Base-by-base conservation (phyloP, 2,113 vertebrate genomes). In the Nothoprocta pentlandii region DNA sequence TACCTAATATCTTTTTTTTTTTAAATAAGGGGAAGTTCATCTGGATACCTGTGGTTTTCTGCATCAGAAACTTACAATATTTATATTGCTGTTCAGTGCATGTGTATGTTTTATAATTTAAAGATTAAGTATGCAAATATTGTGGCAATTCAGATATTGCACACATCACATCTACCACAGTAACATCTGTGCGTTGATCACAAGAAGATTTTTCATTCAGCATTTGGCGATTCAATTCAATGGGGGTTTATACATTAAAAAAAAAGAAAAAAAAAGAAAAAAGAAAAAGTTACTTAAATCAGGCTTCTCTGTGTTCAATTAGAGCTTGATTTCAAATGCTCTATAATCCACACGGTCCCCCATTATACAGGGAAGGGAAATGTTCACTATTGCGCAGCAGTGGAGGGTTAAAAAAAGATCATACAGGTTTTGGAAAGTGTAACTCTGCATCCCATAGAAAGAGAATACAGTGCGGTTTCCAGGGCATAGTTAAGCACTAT, bases 71-170 rank as follows among this genome's bases (percentile, higher is more conserved):
- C 92, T 93, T 95, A 89, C 16, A 77, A 46, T 69, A 96, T 76
- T 95, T 80, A 90, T 93, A 66, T 62, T 84, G 89, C 94, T 94
- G 74, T 71, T 95, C 92, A 94, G 92, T 87, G 83, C 89, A 85
- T 85, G 26, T 85, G 68, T 94, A 89, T 76, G 84, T 87, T 98
- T 96, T 96, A 69, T 76, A 93, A 96, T 95, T 88, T 90, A 82
- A 93, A 96, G 93, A 92, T 93, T 96, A 97, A 97, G 84, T 58
- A 88, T 85, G 90, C n/a, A 61, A 94, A 93, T 96, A 95, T 87
- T 76, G 88, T 14, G 90, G 95, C 89, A 81, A 89, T 91, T 93
- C 96, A 95, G 91, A 90, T 34, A 91, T 34, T 10, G 39, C 59
- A 71, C 42, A 66, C 80, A 92, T 85, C 85, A 63, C 75, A 81